phyloP scores from a whole-genome alignment of 2,888 invertebrate species.

The Ophion costatus region DNA sequence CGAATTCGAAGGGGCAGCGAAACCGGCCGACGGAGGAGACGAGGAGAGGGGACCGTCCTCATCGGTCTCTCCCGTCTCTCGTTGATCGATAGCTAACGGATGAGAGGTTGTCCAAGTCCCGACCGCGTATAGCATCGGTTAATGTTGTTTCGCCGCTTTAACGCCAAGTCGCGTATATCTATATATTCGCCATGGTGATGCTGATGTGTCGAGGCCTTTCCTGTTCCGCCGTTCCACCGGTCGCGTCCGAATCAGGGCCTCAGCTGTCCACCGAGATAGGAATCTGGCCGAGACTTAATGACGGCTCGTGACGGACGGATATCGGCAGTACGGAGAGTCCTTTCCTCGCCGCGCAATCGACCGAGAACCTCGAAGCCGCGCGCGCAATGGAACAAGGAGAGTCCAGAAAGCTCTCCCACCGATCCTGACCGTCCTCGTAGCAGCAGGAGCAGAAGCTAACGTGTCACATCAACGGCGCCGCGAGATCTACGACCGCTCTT shows the following conservation, averaged over 20 bases:
- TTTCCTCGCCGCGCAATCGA: slow-evolving; percentile 65
- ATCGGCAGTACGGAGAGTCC: slow-evolving; percentile 68
- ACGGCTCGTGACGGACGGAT: slow-evolving; percentile 80
- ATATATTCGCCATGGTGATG: slow-evolving; percentile 18
- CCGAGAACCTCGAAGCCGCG: slow-evolving; percentile 65
- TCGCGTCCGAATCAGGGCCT: slow-evolving; percentile 73
- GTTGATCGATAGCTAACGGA: slow-evolving; percentile 80
- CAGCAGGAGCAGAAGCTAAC: slow-evolving; percentile 66
- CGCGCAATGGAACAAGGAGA: slow-evolving; percentile 48
- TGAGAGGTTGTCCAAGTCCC: slow-evolving; percentile 76
- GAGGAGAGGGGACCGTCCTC: slow-evolving; percentile 49
- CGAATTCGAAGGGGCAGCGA: slow-evolving; percentile 21
- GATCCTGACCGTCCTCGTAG: slow-evolving; percentile 64
- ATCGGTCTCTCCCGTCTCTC: slow-evolving; percentile 53
- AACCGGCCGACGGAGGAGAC: slow-evolving; percentile 40
- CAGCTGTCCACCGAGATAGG: slow-evolving; percentile 76
- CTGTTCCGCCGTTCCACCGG: slow-evolving; percentile 60
- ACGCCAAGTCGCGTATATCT: slow-evolving; percentile 67
- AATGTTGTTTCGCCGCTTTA: slow-evolving; percentile 72
- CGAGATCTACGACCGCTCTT: slow-evolving; percentile 80
- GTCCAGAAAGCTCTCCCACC: slow-evolving; percentile 58
- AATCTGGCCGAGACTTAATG: slow-evolving; percentile 81
- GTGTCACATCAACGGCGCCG: slow-evolving; percentile 81
- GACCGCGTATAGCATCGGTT: slow-evolving; percentile 70
- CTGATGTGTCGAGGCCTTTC: slow-evolving; percentile 41